Base-by-base conservation (phyloP, 2,888 invertebrate genomes). In the Dicranocentrus wangi region DNA sequence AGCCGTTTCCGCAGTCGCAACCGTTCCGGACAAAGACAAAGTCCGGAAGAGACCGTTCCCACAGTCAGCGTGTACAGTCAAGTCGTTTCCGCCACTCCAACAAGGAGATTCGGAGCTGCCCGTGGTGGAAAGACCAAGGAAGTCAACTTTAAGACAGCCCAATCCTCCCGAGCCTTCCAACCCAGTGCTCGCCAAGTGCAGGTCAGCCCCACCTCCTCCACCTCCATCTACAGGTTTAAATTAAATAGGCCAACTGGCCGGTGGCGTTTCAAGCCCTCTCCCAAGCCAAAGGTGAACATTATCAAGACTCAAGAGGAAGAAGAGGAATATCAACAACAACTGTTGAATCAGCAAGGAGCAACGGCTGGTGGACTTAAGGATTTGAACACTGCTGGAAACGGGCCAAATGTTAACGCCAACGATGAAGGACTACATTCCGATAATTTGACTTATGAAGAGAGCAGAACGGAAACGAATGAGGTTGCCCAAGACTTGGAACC, bases 251-350 rank as follows among this genome's bases (percentile, higher is more conserved):
- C 94, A 15, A 94, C 93, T 63, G 95, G 95, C 70, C 92, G 96
- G 86, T 96, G 96, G 96, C 94, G 95, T 87, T 96, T 95, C 89
- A 95, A 95, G 89, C 95, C 95, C 10, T 94, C 95, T 25, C 93
- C 95, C 0, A 96, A 95, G 88, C 95, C 96, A 2, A 92, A 95
- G 88, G 93, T 96, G 8, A 92, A 85, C 76, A 87, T 87, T 27
- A 87, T 87, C 42, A 87, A 86, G 81, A 86, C 86, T 0, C 83
- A 87, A 61, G 87, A 85, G 17, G 86, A 85, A 25, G 85, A 85
- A 28, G 84, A 85, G 10, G 80, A 83, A 21, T 76, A 78, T 27
- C 61, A 47, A n/a, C 21, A 47, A 42, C 51, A 32, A 25, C 17
- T 43, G 61, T 15, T 25, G 13, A 58, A 32, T 7, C 47, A 65